phyloP scores from a whole-genome alignment of 2,888 invertebrate genomes.

The Protodeltote pygarga region DNA sequence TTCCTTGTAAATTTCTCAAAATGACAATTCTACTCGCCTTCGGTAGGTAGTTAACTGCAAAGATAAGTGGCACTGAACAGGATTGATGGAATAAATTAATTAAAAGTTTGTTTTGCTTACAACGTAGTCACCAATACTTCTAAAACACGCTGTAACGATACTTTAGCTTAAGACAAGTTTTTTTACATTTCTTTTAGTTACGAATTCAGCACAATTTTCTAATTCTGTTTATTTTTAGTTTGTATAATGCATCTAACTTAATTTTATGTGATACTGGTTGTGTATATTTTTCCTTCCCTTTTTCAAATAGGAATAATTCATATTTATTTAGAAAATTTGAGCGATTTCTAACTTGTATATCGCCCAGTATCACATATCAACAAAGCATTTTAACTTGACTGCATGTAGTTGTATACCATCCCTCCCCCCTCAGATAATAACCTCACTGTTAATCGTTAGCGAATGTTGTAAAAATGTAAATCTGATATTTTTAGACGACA shows the following conservation, averaged over 20 bases:
- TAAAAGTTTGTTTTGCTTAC: background rate
- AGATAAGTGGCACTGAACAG: no score
- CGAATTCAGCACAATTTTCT: slow-evolving; percentile 38
- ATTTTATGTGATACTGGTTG: slow-evolving; percentile 9
- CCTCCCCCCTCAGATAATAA: slow-evolving; percentile 15
- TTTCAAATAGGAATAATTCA: background rate
- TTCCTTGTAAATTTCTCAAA: no score
- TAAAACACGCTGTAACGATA: slow-evolving; percentile 24
- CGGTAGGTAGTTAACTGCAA: no score
- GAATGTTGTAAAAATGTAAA: slow-evolving; percentile 82
- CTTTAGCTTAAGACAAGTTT: slow-evolving; percentile 33
- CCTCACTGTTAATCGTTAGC: slow-evolving; percentile 51
- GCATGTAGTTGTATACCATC: slow-evolving; percentile 9
- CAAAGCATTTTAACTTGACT: slow-evolving; percentile 36
- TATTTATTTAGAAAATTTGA: background rate
- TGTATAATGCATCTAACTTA: slow-evolving; percentile 1
- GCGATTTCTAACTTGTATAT: slow-evolving; percentile 6
- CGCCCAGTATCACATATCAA: slow-evolving; percentile 7
- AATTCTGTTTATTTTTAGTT: slow-evolving; percentile 7
- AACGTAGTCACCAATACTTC: slow-evolving; percentile 19
- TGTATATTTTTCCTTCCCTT: background rate
- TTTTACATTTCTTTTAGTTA: slow-evolving; percentile 29
- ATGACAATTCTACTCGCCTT: no score
- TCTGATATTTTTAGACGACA: slow-evolving; percentile 79
- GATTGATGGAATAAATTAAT: no score